These are phyloP conservation scores for Hydrolagus affinis DNA, from an alignment of 2,113 vertebrate species.

Conservation along the genomic window DNA sequence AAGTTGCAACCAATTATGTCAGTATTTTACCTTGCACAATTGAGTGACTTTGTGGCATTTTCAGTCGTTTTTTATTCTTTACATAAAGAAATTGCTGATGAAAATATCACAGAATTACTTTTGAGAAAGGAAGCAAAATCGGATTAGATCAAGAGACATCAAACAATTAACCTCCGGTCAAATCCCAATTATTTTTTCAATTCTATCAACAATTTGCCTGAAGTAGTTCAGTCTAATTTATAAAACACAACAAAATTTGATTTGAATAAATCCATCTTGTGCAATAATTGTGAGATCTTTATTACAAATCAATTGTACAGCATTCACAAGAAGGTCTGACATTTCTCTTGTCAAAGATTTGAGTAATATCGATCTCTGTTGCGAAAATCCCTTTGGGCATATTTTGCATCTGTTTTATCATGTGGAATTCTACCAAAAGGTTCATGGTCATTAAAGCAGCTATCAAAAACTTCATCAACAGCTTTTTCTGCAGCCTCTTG, in stretches of 20 bases:
- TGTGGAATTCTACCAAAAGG: slow-evolving; percentile 91
- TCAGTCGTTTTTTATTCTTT: not conserved
- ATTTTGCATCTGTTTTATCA: slow-evolving; percentile 65
- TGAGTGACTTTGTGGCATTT: not conserved
- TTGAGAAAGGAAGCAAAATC: not conserved
- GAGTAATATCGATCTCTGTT: slow-evolving; percentile 75
- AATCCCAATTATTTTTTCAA: not conserved
- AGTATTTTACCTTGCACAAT: not conserved
- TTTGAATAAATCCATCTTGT: not conserved
- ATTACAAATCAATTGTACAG: slow-evolving; percentile 9
- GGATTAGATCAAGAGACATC: not conserved
- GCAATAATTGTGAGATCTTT: not conserved
- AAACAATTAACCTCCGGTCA: not conserved
- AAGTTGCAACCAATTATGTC: not conserved
- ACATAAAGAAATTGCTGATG: not conserved
- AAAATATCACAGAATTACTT: not conserved
- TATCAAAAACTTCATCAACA: slow-evolving; percentile 83
- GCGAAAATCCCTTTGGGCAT: slow-evolving; percentile 73
- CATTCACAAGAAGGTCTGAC: no score
- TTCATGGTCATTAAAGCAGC: slow-evolving; percentile 84
- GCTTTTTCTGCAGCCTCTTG: slow-evolving; percentile 71
- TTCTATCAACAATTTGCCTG: slow-evolving; percentile 1
- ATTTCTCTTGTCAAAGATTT: slow-evolving; percentile 62
- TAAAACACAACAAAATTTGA: not conserved
- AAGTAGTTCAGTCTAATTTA: not conserved